Conservation (phyloP, 2,888 invertebrate genomes). For the Rotaria sp. region DNA sequence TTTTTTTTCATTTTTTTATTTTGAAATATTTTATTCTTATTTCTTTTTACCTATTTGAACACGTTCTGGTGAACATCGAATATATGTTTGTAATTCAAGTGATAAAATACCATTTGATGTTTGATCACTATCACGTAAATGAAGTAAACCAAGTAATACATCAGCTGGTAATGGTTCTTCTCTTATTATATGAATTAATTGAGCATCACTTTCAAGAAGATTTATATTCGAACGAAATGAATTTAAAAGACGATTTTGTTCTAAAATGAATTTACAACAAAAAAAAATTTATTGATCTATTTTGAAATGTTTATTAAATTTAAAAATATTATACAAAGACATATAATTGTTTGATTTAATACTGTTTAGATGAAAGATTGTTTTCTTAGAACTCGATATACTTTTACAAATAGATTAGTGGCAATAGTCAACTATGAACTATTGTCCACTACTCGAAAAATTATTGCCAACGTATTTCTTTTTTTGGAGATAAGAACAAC, state of each 20-base stretch:
- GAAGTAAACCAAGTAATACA: neutral
- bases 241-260: neutral
- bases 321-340: too few species aligned
- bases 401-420: too few species aligned
- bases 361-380: too few species aligned
- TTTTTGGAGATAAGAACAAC: too few species aligned
- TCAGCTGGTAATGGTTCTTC: neutral
- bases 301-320: too few species aligned
- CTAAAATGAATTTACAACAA: neutral
- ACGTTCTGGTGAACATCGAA: neutral
- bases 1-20: neutral
- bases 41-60: neutral
- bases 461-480: too few species aligned
- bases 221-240: neutral
- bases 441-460: too few species aligned
- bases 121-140: conserved; percentile 19
- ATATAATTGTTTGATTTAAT: neutral
- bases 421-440: too few species aligned
- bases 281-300: too few species aligned
- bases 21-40: neutral
- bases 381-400: too few species aligned
- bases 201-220: conserved; percentile 3
- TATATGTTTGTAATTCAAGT: neutral
- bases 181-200: neutral
- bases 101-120: neutral